Evolutionary conservation across 2,797 vertebrate genomes (phyloP), one percentile per base, ranked within the genome.

Genomic region (Zenarchopterus dispar): DNA sequence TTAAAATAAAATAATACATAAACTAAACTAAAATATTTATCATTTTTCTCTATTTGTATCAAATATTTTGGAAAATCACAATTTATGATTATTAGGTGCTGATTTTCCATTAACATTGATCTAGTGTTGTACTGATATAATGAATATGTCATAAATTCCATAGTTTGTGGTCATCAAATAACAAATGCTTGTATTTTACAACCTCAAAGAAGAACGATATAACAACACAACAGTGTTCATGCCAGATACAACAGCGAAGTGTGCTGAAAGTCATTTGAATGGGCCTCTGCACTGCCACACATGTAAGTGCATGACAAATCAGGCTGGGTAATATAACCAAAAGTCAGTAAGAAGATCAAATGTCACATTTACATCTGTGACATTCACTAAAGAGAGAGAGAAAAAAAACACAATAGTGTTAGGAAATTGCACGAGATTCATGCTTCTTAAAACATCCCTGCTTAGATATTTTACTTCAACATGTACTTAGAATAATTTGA

Each of bases 111-210:
- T 39, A 39, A 15, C 36, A 39, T 13, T 39, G 36, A 39, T 39
- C 36, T 15, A 39, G 36, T 39, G 36, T 39, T 39, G 13, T 39
- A 15, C 11, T 39, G 36, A 15, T 39, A 39, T 3, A 31, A 31
- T 39, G 36, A 0, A 39, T 15, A 15, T 39, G 15, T 39, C 21
- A 41, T n/a, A 41, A 59, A 49, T 6, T 18, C 6, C 18, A 41
- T 26, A 9, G 26, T 24, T 36, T 46, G 48, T 52, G 36, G 83
- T 89, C 79, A 82, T 67, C 76, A 54, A 66, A 78, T 7, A 56
- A n/a, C 11, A 55, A 36, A 67, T 45, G 59, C 36, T 51, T 0
- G 52, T 49, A 41, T 75, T 49, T 33, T 17, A 67, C 18, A 41
- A 55, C 19, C 33, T 36, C 52, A 33, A 65, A 72, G 39, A 42